Percentiles rank a stretch among this genome's conserved stretches.
Conservation (phyloP, 92 coral and sea anemone genomes). For the Zoanthus gigantus region DNA sequence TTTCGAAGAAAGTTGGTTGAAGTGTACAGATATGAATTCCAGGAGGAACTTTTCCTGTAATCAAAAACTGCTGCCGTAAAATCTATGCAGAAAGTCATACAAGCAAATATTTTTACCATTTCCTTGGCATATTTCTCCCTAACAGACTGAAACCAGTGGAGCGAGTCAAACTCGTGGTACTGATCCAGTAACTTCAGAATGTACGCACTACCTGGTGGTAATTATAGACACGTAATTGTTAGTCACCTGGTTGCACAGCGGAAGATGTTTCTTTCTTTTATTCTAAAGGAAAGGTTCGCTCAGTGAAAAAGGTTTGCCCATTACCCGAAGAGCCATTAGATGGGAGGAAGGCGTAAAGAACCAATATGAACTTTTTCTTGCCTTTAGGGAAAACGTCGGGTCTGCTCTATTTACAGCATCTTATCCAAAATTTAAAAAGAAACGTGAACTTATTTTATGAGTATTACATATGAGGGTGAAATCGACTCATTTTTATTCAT, state of each 20-base stretch:
- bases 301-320: too few species aligned
- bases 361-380: too few species aligned
- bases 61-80: neutral
- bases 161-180: slow-evolving; percentile 98
- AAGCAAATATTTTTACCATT: slow-evolving; percentile 66
- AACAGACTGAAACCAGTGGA: slow-evolving; percentile 99
- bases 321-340: too few species aligned
- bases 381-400: too few species aligned
- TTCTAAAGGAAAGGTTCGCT: neutral
- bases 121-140: slow-evolving; percentile 89
- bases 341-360: too few species aligned
- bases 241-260: neutral
- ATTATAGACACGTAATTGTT: neutral
- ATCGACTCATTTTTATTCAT: too few species aligned
- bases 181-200: slow-evolving; percentile 93
- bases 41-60: neutral
- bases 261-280: neutral
- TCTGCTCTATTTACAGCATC: too few species aligned
- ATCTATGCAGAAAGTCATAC: neutral
- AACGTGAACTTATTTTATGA: too few species aligned
- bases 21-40: too few species aligned
- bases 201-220: slow-evolving; percentile 89
- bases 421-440: too few species aligned
- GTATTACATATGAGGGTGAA: too few species aligned
- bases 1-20: too few species aligned